Evolutionary conservation across 2,113 vertebrate species (phyloP), one percentile per base, ranked within the genome.

Genomic region (Barnardius zonarius): DNA sequence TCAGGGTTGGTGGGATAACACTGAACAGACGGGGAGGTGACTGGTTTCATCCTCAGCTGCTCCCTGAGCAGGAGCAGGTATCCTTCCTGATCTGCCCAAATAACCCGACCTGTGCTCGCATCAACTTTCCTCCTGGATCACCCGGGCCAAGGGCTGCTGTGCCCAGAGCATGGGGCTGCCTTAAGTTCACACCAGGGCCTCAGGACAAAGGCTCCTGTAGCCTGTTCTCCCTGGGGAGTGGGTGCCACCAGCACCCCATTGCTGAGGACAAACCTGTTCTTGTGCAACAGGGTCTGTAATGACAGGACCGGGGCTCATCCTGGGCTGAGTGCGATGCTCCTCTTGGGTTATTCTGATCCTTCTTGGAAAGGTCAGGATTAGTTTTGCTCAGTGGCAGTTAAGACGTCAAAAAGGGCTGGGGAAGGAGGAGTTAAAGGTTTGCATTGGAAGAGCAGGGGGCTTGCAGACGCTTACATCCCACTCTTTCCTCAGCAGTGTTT

Each of bases 381-480:
- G 27, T 43, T 70, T 43, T 57, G 17, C 46, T 79, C 17, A 13
- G 8, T 27, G 23, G 54, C 31, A 44, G 28, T 25, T 55, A 41
- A 75, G 61, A 81, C 46, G 10, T 73, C 49, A 41, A 57, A 87
- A 73, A 54, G 62, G 43, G 33, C 73, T 72, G 83, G 64, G 83
- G 68, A 90, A 63, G 83, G 49, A 92, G 78, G 91, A 92, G 95
- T 93, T 95, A 92, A 90, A 85, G 41, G 6, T 55, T 66, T 62
- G 31, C 59, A 10, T 4, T 69, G 59, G n/a, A 70, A 66, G 13
- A 92, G 68, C 83, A 91, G 77, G 55, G 66, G 69, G 83, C 39
- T 72, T 72, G 68, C 77, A 43, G 87, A 46, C 54, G 35, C 80
- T 93, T n/a, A 5, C 7, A 59, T 83, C 49, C n/a, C n/a, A 28